Base-by-base conservation (phyloP, 2,797 vertebrate species). In the Cuculus canorus region DNA sequence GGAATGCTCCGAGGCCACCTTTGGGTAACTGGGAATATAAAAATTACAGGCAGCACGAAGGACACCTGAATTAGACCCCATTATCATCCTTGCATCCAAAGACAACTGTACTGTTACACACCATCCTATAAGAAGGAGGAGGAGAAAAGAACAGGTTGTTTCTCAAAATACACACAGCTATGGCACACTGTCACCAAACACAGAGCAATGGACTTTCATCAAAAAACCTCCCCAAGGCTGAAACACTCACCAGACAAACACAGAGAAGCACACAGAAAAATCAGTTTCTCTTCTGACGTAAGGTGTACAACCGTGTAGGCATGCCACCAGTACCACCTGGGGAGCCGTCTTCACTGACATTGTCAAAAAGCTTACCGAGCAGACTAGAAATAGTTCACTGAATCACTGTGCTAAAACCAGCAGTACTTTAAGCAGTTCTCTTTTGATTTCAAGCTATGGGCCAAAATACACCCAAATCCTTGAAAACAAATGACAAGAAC, bases 21-120 rank as follows among this genome's bases (percentile, higher is more conserved):
- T 27, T 48, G 61, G 61, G 35, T 59, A 72, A 86, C 11, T 1
- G 3, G 77, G 41, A 93, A 56, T 90, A 65, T 32, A 41, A 79
- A 69, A 81, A 77, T 53, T 56, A 68, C 19, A 11, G 37, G 68
- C 3, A 2, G 39, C 52, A 37, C 17, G 24, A 65, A 86, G 48
- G 71, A 57, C 70, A 47, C 19, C 7, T 52, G 54, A 72, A 82
- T 73, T 86, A 59, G 47, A 19, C 0, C 30, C 24, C 0, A 0
- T 48, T 64, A 25, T 21, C 52, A 33, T 48, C 63, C 50, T 47
- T 59, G 70, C 52, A 28, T 53, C 52, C 47, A 57, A 66, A 87
- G 61, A 66, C 56, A 87, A 76, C 24, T 37, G 45, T 9, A 75
- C 17, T 0, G 0, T 45, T 56, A 48, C 0, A 0, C 53, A 32